Conservation (phyloP, 37 sponge, comb jelly and placozoan species). For the Spongilla lacustris region DNA sequence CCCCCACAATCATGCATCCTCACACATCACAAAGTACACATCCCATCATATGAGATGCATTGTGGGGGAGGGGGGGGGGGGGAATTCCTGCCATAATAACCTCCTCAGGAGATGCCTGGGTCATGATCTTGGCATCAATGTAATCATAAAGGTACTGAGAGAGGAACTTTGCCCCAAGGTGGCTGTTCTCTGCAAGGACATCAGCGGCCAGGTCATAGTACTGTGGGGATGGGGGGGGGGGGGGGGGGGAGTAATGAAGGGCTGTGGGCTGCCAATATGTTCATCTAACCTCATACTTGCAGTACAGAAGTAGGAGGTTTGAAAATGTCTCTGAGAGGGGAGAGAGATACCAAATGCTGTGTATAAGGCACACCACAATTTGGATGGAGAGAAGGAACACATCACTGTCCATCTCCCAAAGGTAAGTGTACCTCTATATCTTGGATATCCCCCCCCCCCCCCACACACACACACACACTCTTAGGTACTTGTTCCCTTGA, state of each 20-base stretch:
- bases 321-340: constrained; percentile 81
- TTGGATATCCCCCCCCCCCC: background rate
- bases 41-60: too few relatives aligned
- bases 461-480: background rate
- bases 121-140: constrained; percentile 89
- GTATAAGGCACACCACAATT: too few relatives aligned
- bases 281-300: constrained; percentile 83
- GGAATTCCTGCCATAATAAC: too few relatives aligned
- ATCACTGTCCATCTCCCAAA: too few relatives aligned
- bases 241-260: background rate
- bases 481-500: too few relatives aligned
- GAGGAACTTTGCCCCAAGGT: constrained; percentile 90
- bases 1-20: background rate
- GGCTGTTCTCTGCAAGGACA: constrained; percentile 96
- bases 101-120: constrained; percentile 93
- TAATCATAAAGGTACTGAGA: constrained; percentile 87
- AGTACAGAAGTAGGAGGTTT: constrained; percentile 93
- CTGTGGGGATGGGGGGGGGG: constrained; percentile 20
- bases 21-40: too few relatives aligned
- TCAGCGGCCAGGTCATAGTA: constrained; percentile 99
- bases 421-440: too few relatives aligned
- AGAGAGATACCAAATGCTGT: background rate
- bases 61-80: too few relatives aligned
- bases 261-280: too few relatives aligned
- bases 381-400: background rate